These are phyloP conservation scores for Plectropomus leopardus DNA, from an alignment of 2,113 vertebrate genomes.

Conservation along the genomic window DNA sequence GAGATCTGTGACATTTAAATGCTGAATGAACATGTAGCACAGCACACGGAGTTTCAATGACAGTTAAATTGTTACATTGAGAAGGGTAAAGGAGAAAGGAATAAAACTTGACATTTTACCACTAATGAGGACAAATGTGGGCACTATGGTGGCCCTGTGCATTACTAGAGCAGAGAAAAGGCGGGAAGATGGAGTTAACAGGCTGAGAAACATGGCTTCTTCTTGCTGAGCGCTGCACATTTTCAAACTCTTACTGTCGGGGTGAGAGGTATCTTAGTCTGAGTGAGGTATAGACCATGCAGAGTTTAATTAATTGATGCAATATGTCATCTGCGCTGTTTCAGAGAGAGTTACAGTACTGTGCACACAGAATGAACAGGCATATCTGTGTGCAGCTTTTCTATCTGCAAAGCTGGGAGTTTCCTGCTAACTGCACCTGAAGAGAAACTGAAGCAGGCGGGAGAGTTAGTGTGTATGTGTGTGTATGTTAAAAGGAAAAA, in stretches of 20 bases:
- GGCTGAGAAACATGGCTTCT: conserved; percentile 34
- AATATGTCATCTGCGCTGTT: conserved; percentile 61
- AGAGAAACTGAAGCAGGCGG: not conserved
- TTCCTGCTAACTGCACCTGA: no score
- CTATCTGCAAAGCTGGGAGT: no score
- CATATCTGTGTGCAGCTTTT: not conserved
- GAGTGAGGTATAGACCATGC: conserved; percentile 49
- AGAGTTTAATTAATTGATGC: conserved; percentile 54
- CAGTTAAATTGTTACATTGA: conserved; percentile 54
- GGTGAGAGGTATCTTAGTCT: conserved; percentile 35
- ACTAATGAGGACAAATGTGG: conserved; percentile 75
- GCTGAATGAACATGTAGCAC: conserved; percentile 53
- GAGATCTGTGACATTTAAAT: conserved; percentile 64
- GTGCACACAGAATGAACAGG: not conserved
- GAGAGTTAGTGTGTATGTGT: not conserved
- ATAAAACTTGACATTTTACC: conserved; percentile 70
- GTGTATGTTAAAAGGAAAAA: not conserved
- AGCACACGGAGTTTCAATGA: conserved; percentile 42
- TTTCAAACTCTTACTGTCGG: conserved; percentile 37
- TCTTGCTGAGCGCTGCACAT: conserved; percentile 47
- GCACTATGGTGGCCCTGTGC: conserved; percentile 24
- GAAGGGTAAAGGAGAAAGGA: conserved; percentile 46
- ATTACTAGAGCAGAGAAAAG: conserved; percentile 35
- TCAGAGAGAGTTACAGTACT: conserved; percentile 15
- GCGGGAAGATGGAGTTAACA: conserved; percentile 35